Base-by-base conservation (phyloP, 2,113 vertebrate species). In the Drymodes brunneopygia region DNA sequence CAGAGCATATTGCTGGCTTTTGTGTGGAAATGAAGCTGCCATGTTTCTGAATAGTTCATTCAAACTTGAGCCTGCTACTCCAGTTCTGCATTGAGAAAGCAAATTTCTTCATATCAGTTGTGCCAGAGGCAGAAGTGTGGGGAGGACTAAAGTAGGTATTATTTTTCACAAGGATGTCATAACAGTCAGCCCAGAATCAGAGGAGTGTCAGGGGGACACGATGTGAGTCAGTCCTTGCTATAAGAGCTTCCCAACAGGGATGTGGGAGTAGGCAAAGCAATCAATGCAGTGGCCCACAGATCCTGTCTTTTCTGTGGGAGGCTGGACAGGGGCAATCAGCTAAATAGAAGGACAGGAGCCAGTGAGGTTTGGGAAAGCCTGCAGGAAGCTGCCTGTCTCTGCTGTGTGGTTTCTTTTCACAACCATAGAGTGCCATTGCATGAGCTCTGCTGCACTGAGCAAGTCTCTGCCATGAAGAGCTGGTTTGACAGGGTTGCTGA, bases 1-100 rank as follows among this genome's bases (percentile, higher is more conserved):
- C 60, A 72, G 25, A 67, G 24, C 40, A 18, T 81, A 22, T 81
- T 96, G 36, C 35, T 93, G 82, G 19, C 78, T 79, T 96, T 97
- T 95, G 72, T 84, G 74, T 65, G 54, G 61, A 94, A 89, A 81
- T 78, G n/a, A 82, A 86, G 86, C 81, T 81, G 48, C 69, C 66
- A 17, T 8, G 9, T 96, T 94, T 96, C 72, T 96, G 86, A 92
- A 65, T 86, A 88, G 65, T 29, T 54, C 77, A 42, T 90, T 93
- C 40, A 66, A 67, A 81, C 42, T 56, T 3, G 4, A 95, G 71
- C 92, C 51, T 92, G 92, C 74, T 89, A 42, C 78, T 96, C 86
- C 85, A 85, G 90, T 94, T 94, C 62, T 90, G 24, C 5, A 1
- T 56, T 84, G 53, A 27, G 57, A 92, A 84, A 96, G 50, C 60